These are phyloP conservation scores for Saxicola maurus DNA, from an alignment of 2,797 vertebrate species.

Conservation along the genomic window DNA sequence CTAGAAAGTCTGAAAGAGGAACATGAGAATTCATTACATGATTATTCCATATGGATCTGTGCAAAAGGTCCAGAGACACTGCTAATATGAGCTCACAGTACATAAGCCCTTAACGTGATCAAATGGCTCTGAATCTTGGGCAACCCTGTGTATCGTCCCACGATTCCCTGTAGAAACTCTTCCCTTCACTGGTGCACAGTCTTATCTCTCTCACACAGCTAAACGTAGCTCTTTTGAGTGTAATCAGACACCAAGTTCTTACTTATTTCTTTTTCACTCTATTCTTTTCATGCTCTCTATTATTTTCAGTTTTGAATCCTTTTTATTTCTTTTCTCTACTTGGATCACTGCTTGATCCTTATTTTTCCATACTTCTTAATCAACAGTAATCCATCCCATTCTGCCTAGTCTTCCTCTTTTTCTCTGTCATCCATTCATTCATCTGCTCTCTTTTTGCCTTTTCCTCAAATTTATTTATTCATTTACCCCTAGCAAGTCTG, in stretches of 20 bases:
- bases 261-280: not conserved
- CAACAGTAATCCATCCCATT: not conserved
- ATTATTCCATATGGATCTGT: not conserved
- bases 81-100: not conserved
- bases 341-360: not conserved
- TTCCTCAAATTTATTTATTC: conserved; percentile 1
- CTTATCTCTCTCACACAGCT: not conserved
- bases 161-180: not conserved
- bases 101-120: not conserved
- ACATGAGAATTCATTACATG: not conserved
- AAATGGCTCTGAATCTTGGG: not conserved
- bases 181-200: not conserved
- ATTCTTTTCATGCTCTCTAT: not conserved
- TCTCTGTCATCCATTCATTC: not conserved
- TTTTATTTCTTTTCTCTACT: not conserved
- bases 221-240: not conserved
- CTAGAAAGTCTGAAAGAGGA: not conserved
- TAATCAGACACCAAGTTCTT: not conserved
- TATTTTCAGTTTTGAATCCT: not conserved
- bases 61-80: not conserved
- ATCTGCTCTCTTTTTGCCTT: not conserved
- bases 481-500: not conserved
- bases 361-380: not conserved
- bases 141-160: not conserved
- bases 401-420: not conserved